phyloP scores from a whole-genome alignment of 2,113 vertebrate species.

The Anguilla japonica region DNA sequence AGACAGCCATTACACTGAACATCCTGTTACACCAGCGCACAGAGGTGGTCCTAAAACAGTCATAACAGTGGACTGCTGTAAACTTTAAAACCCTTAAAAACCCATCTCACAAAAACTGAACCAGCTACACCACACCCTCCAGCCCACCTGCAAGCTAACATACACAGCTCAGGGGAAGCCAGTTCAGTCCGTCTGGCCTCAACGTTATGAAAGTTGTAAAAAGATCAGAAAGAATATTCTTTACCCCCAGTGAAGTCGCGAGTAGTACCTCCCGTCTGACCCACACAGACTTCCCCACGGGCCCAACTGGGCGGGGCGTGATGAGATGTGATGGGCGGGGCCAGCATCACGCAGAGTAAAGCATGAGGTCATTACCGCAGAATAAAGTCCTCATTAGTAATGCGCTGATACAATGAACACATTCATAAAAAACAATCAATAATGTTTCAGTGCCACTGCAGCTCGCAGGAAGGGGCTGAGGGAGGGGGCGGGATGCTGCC shows the following conservation, averaged over 20 bases:
- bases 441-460: slow-evolving; percentile 47
- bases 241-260: not conserved
- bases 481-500: slow-evolving; percentile 20
- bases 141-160: not conserved
- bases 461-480: slow-evolving; percentile 41
- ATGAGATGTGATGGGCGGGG: slow-evolving; percentile 48
- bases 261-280: slow-evolving; percentile 22
- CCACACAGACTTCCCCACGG: slow-evolving; percentile 55
- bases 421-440: slow-evolving; percentile 49
- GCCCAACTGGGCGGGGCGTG: slow-evolving; percentile 49
- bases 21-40: not conserved
- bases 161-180: not conserved
- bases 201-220: not conserved
- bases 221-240: not conserved
- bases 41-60: no score
- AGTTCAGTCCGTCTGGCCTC: slow-evolving; percentile 32
- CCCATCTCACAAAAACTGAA: not conserved
- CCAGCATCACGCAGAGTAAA: slow-evolving; percentile 44
- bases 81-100: no score
- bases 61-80: no score
- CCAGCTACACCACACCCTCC: not conserved
- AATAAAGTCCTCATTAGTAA: slow-evolving; percentile 67
- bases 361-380: slow-evolving; percentile 63
- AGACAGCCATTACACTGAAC: not conserved
- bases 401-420: slow-evolving; percentile 55